These are phyloP conservation scores for Coluber constrictor DNA, from an alignment of 2,797 vertebrate species.

Conservation along the genomic window DNA sequence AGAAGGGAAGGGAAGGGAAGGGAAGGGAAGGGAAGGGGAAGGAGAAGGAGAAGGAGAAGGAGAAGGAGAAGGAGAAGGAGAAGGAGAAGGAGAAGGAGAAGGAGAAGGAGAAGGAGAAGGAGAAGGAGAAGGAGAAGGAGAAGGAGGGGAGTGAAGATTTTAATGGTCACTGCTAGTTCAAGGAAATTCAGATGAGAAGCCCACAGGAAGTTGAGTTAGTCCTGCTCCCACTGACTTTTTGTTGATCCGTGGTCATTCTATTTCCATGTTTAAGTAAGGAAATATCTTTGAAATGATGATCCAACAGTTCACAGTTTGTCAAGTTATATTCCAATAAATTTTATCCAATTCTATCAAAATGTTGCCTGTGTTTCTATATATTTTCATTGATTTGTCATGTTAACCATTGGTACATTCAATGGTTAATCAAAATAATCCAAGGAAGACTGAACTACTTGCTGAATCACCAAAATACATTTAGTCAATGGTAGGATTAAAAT, in stretches of 20 bases:
- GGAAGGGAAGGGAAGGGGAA: too few species aligned
- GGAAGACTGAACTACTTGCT: background rate
- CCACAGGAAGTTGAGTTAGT: background rate
- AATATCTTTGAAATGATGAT: background rate
- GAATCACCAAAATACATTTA: background rate
- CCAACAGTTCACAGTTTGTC: background rate
- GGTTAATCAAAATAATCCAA: background rate
- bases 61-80: too few species aligned
- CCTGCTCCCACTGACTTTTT: background rate
- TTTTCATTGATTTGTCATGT: background rate
- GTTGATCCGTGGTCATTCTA: background rate
- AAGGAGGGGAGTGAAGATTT: background rate
- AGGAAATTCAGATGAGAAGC: background rate
- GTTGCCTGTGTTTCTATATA: background rate
- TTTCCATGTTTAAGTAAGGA: background rate
- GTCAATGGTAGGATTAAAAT: too few species aligned
- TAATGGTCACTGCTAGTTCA: background rate
- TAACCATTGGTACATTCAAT: background rate
- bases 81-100: background rate
- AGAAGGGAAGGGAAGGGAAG: background rate
- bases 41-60: too few species aligned
- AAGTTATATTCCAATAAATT: background rate
- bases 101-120: accelerated
- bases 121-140: too few species aligned
- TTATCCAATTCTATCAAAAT: background rate